These are phyloP conservation scores for Sternotherus odoratus DNA, from an alignment of 2,797 vertebrate genomes.

Conservation along the genomic window DNA sequence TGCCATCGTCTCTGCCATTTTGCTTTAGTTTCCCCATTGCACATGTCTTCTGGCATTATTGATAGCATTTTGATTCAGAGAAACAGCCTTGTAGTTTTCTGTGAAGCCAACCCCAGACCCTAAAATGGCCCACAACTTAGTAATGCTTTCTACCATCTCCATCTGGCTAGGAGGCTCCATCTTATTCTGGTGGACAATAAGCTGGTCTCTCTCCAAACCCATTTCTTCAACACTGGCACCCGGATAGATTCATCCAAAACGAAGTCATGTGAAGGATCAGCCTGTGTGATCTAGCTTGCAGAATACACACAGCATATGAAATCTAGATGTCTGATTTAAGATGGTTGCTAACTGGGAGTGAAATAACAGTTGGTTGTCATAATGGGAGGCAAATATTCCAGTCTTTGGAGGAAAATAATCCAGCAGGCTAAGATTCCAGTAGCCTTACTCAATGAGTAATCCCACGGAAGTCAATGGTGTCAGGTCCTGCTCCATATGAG, in stretches of 20 bases:
- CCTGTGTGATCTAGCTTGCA: neutral
- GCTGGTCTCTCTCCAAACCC: neutral
- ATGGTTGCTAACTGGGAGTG: neutral
- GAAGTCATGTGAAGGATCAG: accelerated
- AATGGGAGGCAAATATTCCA: neutral
- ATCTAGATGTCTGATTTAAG: accelerated
- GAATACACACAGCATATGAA: neutral
- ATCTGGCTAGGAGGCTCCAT: constrained; percentile 31
- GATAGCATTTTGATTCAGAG: constrained; percentile 69
- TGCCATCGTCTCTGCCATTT: constrained; percentile 75
- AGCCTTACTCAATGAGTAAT: neutral
- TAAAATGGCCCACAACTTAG: constrained; percentile 70
- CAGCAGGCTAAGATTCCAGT: neutral
- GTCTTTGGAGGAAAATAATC: neutral
- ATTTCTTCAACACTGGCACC: neutral
- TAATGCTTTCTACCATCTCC: constrained; percentile 61
- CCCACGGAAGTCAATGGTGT: neutral
- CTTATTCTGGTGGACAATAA: constrained; percentile 45
- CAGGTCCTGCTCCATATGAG: neutral
- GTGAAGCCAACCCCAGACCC: constrained; percentile 70
- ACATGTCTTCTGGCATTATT: constrained; percentile 74
- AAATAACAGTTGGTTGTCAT: neutral
- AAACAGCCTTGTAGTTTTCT: constrained; percentile 71
- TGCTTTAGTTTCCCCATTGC: constrained; percentile 72
- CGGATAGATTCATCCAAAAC: neutral